Conservation (phyloP, 2,797 vertebrate species). For the Tapera naevia region DNA sequence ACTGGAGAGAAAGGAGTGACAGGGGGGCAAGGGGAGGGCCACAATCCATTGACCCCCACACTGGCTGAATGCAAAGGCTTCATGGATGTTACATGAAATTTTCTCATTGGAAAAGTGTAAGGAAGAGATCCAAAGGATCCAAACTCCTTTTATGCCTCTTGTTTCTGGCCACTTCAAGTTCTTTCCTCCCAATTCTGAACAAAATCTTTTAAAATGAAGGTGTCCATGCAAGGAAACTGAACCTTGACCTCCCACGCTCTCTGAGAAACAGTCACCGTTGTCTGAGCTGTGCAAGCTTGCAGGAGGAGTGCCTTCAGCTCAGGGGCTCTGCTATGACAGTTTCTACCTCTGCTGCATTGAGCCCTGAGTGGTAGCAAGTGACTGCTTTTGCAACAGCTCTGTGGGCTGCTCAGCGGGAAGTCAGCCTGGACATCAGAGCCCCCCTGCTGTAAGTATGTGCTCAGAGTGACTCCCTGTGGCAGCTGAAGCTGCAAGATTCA, state of each 20-base stretch:
- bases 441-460: neutral
- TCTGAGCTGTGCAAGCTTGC: too few species aligned
- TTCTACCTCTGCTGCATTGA: neutral
- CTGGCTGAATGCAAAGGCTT: neutral
- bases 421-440: accelerated
- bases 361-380: neutral
- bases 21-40: neutral
- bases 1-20: neutral
- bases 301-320: neutral
- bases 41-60: neutral
- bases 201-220: neutral
- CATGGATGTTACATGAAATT: too few species aligned
- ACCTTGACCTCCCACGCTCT: neutral
- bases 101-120: neutral
- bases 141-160: neutral
- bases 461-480: neutral
- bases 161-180: neutral
- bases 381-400: neutral
- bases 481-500: neutral
- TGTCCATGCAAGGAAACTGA: neutral
- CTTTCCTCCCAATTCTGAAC: neutral
- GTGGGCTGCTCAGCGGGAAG: neutral
- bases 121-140: neutral
- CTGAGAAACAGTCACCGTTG: neutral
- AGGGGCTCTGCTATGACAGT: neutral